Base-by-base conservation (phyloP, 2,888 invertebrate species). In the Cataglyphis livida region DNA sequence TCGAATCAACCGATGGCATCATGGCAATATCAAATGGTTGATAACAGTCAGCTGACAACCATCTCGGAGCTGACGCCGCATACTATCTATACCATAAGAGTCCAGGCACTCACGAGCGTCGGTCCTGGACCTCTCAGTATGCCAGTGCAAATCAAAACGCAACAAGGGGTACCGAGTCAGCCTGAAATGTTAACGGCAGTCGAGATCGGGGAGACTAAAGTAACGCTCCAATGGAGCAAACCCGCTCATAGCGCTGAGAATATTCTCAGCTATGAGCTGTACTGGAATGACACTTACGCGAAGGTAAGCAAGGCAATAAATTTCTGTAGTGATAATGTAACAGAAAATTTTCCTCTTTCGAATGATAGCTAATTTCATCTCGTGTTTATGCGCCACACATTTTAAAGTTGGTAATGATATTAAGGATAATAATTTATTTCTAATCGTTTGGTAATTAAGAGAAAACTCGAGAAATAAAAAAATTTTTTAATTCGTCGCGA, bases 141-240 rank as follows among this genome's bases (percentile, higher is more conserved):
- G 4, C 98, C 99, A n/a, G 98, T 99, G n/a, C 98, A 98, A 95
- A 99, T 99, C 91, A 98, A 99, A 95, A 99, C 99, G 41, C 98
- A 98, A 93, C 99, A 98, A 96, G 99, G 99, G 96, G 99, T 99
- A 87, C 99, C 99, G 74, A 98, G 98, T 87, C 99, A 99, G 95
- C 99, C 99, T 18, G 97, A 98, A 91, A 98, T 98, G 95, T 96
- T 99, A 92, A 96, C 97, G 90, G 98, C 97, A 18, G 97, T 97
- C 85, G 97, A 98, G 93, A 96, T 98, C 79, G 98, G 98, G 74
- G 98, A 99, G 95, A 98, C 98, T 74, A 97, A 98, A 84, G 98
- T 99, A 82, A 98, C 98, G 83, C 96, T 99, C 92, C 97, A 97
- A 90, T 99, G 99, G 99, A 97, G 97, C 84, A 97, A 98, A 92